Evolutionary conservation across 2,888 invertebrate genomes (phyloP).

Genomic region (Ornithoptera alexandrae): DNA sequence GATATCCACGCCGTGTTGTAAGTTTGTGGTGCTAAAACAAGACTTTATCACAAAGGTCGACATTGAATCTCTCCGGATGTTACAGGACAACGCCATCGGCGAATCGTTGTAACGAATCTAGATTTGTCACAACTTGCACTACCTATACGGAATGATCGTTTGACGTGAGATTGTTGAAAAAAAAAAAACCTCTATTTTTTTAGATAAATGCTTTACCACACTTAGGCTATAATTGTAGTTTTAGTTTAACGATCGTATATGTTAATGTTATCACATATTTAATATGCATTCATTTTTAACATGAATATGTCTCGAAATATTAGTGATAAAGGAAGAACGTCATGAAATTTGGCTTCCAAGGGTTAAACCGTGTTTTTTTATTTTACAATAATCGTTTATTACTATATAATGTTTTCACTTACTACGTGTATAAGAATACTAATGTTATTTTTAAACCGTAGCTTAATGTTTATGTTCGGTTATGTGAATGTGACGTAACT

Average conservation of each 20-base stretch:
- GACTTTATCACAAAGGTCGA: constrained; percentile 23
- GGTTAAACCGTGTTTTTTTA: constrained; percentile 33
- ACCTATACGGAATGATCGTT: not conserved
- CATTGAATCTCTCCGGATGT: constrained; percentile 33
- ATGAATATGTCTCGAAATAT: constrained; percentile 34
- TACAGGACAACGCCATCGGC: constrained; percentile 19
- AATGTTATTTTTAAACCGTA: constrained; percentile 38
- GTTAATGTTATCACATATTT: constrained; percentile 56
- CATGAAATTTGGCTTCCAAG: constrained; percentile 52
- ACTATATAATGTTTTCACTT: constrained; percentile 17
- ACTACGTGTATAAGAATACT: constrained; percentile 35
- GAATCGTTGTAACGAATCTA: not conserved
- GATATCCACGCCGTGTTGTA: constrained; percentile 33
- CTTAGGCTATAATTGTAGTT: constrained; percentile 48
- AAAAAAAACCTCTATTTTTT: constrained; percentile 32
- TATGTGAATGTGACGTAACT: constrained; percentile 8
- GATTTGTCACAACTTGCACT: constrained; percentile 13
- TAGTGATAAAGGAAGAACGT: constrained; percentile 17
- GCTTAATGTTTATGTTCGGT: constrained; percentile 27
- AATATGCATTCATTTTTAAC: constrained; percentile 54
- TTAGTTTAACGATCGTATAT: constrained; percentile 47
- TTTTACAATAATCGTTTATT: constrained; percentile 14
- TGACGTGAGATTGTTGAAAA: constrained; percentile 10
- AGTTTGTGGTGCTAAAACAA: constrained; percentile 45
- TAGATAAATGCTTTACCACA: constrained; percentile 61